Evolutionary conservation across 2,888 invertebrate species (phyloP), one percentile per base, ranked within the genome.

Genomic region (Apodemia mormo): DNA sequence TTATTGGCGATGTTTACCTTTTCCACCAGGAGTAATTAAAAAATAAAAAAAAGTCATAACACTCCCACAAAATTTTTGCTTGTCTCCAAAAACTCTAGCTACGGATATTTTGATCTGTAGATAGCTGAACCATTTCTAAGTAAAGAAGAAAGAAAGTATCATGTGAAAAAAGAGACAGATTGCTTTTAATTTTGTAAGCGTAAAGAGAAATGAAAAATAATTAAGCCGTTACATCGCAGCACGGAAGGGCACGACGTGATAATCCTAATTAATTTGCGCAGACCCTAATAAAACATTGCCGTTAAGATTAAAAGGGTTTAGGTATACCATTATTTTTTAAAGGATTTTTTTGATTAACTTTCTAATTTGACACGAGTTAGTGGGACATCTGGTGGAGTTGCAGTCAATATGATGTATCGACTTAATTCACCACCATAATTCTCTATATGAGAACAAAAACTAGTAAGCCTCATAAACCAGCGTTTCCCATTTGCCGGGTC

Each of bases 261-360:
- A 61, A 61, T 61, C 61, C 61, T 61, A 61, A 61, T 61, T 61
- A 61, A 61, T 61, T 61, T 61, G 33, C 61, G 33, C 61, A 61
- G 33, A 61, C 61, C 61, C 61, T 64, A 64, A 64, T 64, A 37
- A 64, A 64, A 64, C 64, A 64, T 64, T 64, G 37, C 64, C 37
- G 64, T 64, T 37, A 37, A 64, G 64, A 61, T 61, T 61, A 61
- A 61, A 61, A 61, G 61, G 61, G 61, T 61, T 61, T 61, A 33
- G 14, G 61, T 14, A 61, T 61, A 61, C 61, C 30, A 33, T 61
- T 61, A 61, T 58, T 61, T 61, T 61, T 61, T 61, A 33, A 61
- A 14, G 49, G 14, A 49, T 14, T 49, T 49, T 49, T 49, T 12
- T 40, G 40, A 40, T 40, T 49, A 49, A 49, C 14, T 49, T 49